Evolutionary conservation across 2,888 invertebrate species (phyloP), one percentile per base, ranked within the genome.

Genomic region (Idaea straminata): DNA sequence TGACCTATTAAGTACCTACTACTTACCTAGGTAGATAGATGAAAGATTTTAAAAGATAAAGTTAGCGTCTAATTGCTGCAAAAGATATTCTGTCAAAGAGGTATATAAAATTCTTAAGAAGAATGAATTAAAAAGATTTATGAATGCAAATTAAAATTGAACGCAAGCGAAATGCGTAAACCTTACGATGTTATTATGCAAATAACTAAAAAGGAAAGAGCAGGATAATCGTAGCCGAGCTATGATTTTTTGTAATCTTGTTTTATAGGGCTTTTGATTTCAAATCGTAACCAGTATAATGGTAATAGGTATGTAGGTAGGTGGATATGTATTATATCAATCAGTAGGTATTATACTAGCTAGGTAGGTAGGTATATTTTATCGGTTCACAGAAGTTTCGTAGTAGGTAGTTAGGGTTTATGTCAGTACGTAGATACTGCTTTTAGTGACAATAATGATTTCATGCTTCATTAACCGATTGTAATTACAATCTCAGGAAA

Each of bases 401-500:
- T 25, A 3, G 25, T 25, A 25, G 25, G 25, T 25, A 25, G 25
- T 25, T 25, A 47, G 13, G 47, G 13, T 47, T 13, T 47, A 10
- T 36, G 6, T 7, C 47, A 13, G 13, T 47, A 47, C 5, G 13
- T 4, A 47, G 13, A 13, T 13, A 47, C 0, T 13, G 7, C 7
- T 13, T 47, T 47, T 47, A 47, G 5, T 7, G 47, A 13, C 3
- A 13, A 34, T 1, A 59, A 59, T 5, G 10, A 15, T 83, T 76
- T 78, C 85, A 86, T 34, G 10, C 79, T 78, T 82, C 81, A 88
- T 84, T 84, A 82, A 83, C 78, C 84, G 77, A 84, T 86, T 83
- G 86, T 86, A 82, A 85, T 84, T 83, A 77, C 89, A 92, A 92
- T 92, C 92, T 88, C 91, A 80, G 89, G 87, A 83, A 88, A 90